These are phyloP conservation scores for Corydoras maculifer DNA, from an alignment of 2,113 vertebrate genomes.

Conservation along the genomic window DNA sequence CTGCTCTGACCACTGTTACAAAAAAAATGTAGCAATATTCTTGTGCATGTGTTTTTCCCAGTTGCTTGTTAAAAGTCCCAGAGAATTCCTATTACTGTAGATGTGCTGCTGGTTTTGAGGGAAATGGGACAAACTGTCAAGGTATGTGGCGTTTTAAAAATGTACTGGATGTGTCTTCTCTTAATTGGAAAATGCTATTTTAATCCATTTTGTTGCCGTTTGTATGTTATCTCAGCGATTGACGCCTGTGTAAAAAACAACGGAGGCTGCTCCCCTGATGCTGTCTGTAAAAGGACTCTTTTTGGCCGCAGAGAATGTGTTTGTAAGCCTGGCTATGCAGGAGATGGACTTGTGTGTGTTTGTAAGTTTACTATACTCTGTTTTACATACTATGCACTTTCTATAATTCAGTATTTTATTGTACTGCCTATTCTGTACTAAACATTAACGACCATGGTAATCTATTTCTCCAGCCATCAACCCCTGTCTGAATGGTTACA, in stretches of 20 bases:
- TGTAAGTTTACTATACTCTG: not conserved
- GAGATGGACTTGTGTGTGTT: constrained; percentile 81
- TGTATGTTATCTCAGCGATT: constrained; percentile 56
- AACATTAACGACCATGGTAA: not conserved
- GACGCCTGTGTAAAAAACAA: constrained; percentile 71
- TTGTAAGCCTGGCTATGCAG: constrained; percentile 68
- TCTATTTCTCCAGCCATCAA: constrained; percentile 76
- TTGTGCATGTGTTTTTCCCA: constrained; percentile 11
- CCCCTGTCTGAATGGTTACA: constrained; percentile 74
- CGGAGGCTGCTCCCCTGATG: constrained; percentile 76
- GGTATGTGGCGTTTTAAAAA: constrained; percentile 55
- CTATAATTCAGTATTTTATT: not conserved
- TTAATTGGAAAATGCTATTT: not conserved
- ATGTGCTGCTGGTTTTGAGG: constrained; percentile 81
- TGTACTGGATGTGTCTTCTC: not conserved
- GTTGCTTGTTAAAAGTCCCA: constrained; percentile 24
- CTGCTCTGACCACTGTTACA: not conserved
- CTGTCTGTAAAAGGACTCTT: constrained; percentile 73
- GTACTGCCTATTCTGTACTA: not conserved
- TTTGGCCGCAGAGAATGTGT: constrained; percentile 73
- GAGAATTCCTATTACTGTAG: constrained; percentile 57
- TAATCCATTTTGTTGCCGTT: not conserved
- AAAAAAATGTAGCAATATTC: not conserved
- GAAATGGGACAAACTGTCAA: constrained; percentile 81
- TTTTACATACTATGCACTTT: not conserved